Percentiles rank a stretch among this genome's conserved stretches.
Conservation (phyloP, 1,140 invertebrate genomes). For the Eupristina koningsbergeri region DNA sequence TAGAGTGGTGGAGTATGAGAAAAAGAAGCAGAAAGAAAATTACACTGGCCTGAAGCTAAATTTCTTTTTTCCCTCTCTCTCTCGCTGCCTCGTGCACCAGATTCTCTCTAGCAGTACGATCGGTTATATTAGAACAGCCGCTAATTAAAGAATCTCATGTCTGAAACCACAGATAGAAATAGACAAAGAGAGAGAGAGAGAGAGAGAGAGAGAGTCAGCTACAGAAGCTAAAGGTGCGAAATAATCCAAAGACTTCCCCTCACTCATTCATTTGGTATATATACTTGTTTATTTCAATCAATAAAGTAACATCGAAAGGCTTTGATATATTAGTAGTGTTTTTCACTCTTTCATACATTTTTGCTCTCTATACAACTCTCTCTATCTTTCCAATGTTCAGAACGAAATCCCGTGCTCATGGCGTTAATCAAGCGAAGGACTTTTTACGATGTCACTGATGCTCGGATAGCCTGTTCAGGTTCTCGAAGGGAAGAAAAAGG, state of each 20-base stretch:
- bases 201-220: not conserved
- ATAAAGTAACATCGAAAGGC: constrained; percentile 22
- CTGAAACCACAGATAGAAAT: not conserved
- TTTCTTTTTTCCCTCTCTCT: not conserved
- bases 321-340: not conserved
- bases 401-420: constrained; percentile 17
- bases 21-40: too few species aligned
- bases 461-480: not conserved
- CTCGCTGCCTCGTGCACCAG: not conserved
- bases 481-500: constrained; percentile 35
- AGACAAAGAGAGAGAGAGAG: not conserved
- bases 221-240: constrained; percentile 22
- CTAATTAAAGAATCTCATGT: constrained; percentile 39
- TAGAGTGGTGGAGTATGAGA: not conserved
- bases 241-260: constrained; percentile 8
- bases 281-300: constrained; percentile 20
- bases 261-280: not conserved
- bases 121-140: constrained; percentile 15
- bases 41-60: not conserved
- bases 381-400: not conserved
- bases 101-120: constrained; percentile 5
- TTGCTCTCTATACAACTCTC: not conserved
- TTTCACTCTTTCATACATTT: not conserved
- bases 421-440: constrained; percentile 61
- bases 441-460: constrained; percentile 53